These are phyloP conservation scores for Oplegnathus fasciatus DNA, from an alignment of 2,113 vertebrate genomes.

Conservation along the genomic window DNA sequence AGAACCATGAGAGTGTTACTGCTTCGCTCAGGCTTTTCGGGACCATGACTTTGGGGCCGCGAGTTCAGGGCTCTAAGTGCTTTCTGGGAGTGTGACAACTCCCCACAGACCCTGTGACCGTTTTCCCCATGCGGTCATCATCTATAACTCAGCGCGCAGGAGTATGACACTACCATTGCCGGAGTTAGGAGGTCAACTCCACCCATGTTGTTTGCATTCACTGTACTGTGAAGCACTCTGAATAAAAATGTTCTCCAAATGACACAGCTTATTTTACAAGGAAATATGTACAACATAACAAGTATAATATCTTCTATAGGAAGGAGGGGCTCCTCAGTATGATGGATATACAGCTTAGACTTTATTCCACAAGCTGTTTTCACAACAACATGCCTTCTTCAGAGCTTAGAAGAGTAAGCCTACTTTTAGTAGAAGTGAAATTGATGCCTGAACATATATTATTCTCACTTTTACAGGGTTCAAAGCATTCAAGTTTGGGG, in stretches of 20 bases:
- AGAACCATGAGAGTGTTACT: constrained; percentile 15
- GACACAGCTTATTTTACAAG: constrained; percentile 1
- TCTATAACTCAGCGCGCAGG: constrained; percentile 37
- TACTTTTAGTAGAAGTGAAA: constrained; percentile 7
- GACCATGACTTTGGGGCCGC: constrained; percentile 37
- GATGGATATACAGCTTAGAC: constrained; percentile 19
- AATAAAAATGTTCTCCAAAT: constrained; percentile 35
- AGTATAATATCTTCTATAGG: constrained; percentile 1
- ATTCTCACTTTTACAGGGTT: constrained; percentile 38
- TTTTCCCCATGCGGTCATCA: constrained; percentile 50
- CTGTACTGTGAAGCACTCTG: constrained; percentile 31
- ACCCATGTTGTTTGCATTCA: constrained; percentile 22
- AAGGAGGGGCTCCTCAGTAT: constrained; percentile 18
- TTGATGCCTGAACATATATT: constrained; percentile 15
- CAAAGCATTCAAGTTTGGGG: not conserved
- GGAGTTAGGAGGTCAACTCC: constrained; percentile 28
- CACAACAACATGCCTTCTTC: constrained; percentile 11
- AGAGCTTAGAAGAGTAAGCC: constrained; percentile 27
- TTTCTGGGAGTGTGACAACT: constrained; percentile 49
- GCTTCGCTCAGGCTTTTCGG: constrained; percentile 39
- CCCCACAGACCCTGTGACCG: constrained; percentile 40
- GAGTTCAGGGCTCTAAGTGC: constrained; percentile 65
- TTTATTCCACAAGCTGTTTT: constrained; percentile 43
- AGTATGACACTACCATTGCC: constrained; percentile 8
- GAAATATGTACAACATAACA: not conserved